Base-by-base conservation (phyloP, 2,888 invertebrate species). In the Halictus quadricinctus region DNA sequence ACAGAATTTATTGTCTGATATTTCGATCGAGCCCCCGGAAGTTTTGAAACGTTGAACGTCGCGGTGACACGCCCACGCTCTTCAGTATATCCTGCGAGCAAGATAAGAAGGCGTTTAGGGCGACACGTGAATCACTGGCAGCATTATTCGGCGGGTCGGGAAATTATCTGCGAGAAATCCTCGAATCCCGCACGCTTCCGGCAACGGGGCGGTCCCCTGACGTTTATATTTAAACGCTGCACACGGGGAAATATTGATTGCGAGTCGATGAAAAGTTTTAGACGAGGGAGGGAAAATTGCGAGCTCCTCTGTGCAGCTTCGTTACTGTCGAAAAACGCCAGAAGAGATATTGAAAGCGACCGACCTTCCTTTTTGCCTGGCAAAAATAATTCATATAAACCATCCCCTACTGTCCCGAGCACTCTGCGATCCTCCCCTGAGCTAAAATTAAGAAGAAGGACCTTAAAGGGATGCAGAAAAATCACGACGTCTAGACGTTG, bases 221-320 rank as follows among this genome's bases (percentile, higher is more conserved):
- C 66, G 70, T 81, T 84, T 83, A 58, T 83, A 79, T 83, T 79
- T 76, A 79, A 76, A 73, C 36, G 50, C 43, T 69, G 12, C 43
- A 18, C 36, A 36, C 2, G 36, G 36, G 15, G 1, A 15, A 72
- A 43, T 54, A 79, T 79, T 25, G 75, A 66, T 46, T 46, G 46
- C 8, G 2, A 21, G 41, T 21, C 18, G 41, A 66, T 66, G 66
- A 29, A 69, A 36, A 69, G 69, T 69, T 69, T 41, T 18, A 69
- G 41, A 36, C 69, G 41, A 41, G 54, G 21, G 69, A 41, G 41
- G 69, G 41, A 8, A 36, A 69, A 69, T 41, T 21, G 41, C 21
- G 12, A 21, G 2, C 36, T 25, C 60, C 12, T 25, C 60, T 25
- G 5, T 25, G 60, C 8, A 21, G 54, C 15, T 36, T 36, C 64